Base-by-base conservation (phyloP, 1,140 invertebrate species). In the Melipona quadrifasciata region DNA sequence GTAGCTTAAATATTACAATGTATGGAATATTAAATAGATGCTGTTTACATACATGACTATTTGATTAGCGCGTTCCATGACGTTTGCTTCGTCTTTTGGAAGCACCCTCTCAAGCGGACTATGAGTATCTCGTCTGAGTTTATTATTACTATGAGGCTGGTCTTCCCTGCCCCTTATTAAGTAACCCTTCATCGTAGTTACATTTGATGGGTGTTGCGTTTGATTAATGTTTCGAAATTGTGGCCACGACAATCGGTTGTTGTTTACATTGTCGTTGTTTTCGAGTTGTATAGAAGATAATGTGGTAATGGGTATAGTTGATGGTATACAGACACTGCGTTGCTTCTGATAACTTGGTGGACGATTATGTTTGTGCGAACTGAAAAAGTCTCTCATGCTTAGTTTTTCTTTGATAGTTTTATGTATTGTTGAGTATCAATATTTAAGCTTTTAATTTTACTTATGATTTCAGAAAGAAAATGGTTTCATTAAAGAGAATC, bases 41-140 rank as follows among this genome's bases (percentile, higher is more conserved):
- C 76, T 47, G 72, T 86, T 93, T 95, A 97, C 97, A 95, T 97
- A 97, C 97, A 97, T 97, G 93, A 97, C 97, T 94, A 97, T 97
- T 93, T 97, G 97, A 95, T 97, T 97, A 92, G 97, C 97, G 93
- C 96, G 96, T 95, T 97, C 97, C 95, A 97, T 96, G 90, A 97
- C 97, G 93, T 96, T 96, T 87, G 96, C 96, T 95, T 97, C 97
- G 92, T 97, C 96, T 89, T 96, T 96, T 93, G 96, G 95, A 92
- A 96, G 93, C 88, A 95, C 95, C 86, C 95, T 94, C 92, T 95
- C 95, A 81, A 95, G 95, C 87, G 95, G 94, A 83, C 93, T 93
- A 86, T 94, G 94, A 91, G 90, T 94, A 89, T 94, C 94, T 89
- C 92, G 93, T 86, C 93, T 94, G 90, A 94, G 92, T 93, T 91